phyloP scores from a whole-genome alignment of 1,140 invertebrate genomes.

The Oncopeltus fasciatus region DNA sequence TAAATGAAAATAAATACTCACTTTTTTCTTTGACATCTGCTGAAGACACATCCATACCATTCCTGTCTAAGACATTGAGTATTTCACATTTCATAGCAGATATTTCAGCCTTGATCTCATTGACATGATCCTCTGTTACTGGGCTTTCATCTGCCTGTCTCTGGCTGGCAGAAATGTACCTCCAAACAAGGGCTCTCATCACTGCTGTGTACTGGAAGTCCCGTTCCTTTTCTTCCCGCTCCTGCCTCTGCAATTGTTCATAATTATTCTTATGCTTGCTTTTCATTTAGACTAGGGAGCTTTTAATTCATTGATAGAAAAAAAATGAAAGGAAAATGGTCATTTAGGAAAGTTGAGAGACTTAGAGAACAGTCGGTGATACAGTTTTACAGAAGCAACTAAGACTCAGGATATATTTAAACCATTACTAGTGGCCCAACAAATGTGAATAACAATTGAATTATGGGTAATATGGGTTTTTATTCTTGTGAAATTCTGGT shows the following conservation, averaged over 20 bases:
- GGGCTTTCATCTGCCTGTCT: conserved; percentile 54
- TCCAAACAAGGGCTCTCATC: conserved; percentile 68
- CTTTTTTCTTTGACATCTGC: conserved; percentile 54
- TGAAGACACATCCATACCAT: conserved; percentile 56
- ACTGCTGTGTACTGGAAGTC: conserved; percentile 52
- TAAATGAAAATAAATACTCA: conserved; percentile 31
- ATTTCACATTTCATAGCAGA: conserved; percentile 67
- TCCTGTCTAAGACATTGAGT: conserved; percentile 63
- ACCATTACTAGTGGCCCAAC: too few relatives aligned
- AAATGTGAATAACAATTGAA: too few relatives aligned
- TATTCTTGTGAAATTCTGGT: too few relatives aligned
- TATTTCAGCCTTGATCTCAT: conserved; percentile 82
- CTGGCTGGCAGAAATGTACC: conserved; percentile 67
- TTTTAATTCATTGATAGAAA: too few relatives aligned
- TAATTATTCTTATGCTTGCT: too few relatives aligned
- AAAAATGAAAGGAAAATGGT: too few relatives aligned
- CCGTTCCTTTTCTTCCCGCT: conserved; percentile 45
- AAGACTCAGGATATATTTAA: too few relatives aligned
- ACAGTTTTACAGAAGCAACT: too few relatives aligned
- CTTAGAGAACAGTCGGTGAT: too few relatives aligned
- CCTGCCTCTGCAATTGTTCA: conserved; percentile 29
- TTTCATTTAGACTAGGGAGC: too few relatives aligned
- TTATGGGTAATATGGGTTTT: too few relatives aligned
- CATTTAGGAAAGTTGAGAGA: too few relatives aligned
- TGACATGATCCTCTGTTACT: conserved; percentile 82